A percentile compares a stretch with the other conserved stretches of the same genome.
Conservation (phyloP, 2,888 invertebrate genomes). For the Cheilosia vernalis region DNA sequence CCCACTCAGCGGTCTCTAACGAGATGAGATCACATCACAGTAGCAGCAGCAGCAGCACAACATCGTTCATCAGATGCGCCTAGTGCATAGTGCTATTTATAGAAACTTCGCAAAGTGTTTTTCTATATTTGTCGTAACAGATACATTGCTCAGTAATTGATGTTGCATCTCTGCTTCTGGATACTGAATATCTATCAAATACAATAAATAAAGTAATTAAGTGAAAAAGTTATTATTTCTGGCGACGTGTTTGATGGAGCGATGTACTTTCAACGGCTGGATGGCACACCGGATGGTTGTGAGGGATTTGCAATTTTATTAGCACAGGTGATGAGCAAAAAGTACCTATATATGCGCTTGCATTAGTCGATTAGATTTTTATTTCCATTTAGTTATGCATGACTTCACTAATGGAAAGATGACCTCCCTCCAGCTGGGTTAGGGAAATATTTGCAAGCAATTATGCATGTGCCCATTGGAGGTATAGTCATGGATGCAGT, state of each 20-base stretch:
- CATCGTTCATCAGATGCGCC: background rate
- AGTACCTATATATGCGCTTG: constrained; percentile 12
- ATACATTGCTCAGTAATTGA: background rate
- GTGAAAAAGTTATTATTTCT: constrained; percentile 41
- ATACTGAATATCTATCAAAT: constrained; percentile 17
- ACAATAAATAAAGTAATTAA: constrained; percentile 37
- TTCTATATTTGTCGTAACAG: constrained; percentile 2
- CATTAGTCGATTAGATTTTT: constrained; percentile 19
- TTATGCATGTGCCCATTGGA: constrained; percentile 10
- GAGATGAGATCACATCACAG: constrained; percentile 12
- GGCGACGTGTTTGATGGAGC: constrained; percentile 12
- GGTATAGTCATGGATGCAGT: constrained; percentile 1
- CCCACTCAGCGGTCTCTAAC: constrained; percentile 9
- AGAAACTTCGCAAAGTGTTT: constrained; percentile 6
- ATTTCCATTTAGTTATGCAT: constrained; percentile 46
- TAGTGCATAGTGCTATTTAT: constrained; percentile 1
- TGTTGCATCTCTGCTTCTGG: constrained; percentile 20
- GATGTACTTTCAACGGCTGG: background rate
- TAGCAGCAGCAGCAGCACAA: background rate
- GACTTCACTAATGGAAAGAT: constrained; percentile 38
- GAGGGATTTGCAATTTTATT: constrained; percentile 50
- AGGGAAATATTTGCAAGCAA: constrained; percentile 24
- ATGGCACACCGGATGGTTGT: constrained; percentile 11
- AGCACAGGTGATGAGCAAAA: constrained; percentile 19
- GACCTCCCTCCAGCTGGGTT: constrained; percentile 18